Evolutionary conservation across 2,113 vertebrate species (phyloP), one percentile per base, ranked within the genome.

Genomic region (Hydrolagus affinis): DNA sequence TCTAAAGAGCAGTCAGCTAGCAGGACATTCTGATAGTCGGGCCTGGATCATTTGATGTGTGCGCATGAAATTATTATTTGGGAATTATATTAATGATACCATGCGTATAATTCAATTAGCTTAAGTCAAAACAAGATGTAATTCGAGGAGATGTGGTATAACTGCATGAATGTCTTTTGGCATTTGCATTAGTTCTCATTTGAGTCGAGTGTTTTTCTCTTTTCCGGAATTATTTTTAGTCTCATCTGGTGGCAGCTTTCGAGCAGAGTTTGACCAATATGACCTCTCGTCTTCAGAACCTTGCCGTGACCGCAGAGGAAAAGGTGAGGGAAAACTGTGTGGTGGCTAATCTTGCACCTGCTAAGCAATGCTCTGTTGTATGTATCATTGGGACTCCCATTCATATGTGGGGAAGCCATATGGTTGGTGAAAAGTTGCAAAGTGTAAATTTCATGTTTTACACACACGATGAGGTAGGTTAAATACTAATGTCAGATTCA

Each of bases 211-310:
- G 9, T 25, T 62, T 73, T 64, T 10, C 15, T 44, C 44, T 44
- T 44, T 15, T n/a, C 59, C 76, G 14, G 3, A n/a, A 8, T 72
- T 28, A n/a, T 30, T 64, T 83, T 21, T 89, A 99, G 97, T 96
- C 97, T 56, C 98, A 99, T 83, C 92, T 99, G 70, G 97, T 99
- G 85, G 97, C 97, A 0, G 97, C 97, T 56, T 99, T 99, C 0
- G 97, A 99, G 91, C 96, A 98, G 92, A 98, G 97, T 88, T 90
- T 99, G 88, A 89, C 96, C 28, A 91, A 96, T 88, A 99, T 99
- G 97, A 98, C 97, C 0, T 92, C 95, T 56, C 96, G 97, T 72
- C 93, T 99, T 60, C 95, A 97, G 88, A 93, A 92, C 76, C 90
- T 99, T 88, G 97, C 97, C 0, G 88, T 96, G 64, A 97, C 94